Base-by-base conservation (phyloP, 2,113 vertebrate genomes). In the Indicator indicator region DNA sequence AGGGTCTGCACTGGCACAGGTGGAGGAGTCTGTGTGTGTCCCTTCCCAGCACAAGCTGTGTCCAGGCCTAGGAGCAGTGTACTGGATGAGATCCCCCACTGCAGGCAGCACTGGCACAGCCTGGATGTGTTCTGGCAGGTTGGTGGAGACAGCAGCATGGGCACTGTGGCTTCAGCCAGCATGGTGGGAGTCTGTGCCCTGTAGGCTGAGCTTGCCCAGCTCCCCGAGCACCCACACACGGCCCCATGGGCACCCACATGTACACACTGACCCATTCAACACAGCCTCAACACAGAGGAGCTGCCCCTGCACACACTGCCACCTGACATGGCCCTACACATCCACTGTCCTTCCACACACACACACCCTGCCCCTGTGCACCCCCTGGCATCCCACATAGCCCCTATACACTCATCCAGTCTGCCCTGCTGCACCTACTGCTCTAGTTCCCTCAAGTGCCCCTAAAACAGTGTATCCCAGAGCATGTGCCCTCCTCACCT, bases 201-300 rank as follows among this genome's bases (percentile, higher is more conserved):
- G 5, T 52, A 40, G 64, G 5, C 9, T 2, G 69, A 70, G n/a
- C 42, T 64, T 42, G 14, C 17, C 59, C 44, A 12, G 38, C 3
- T 1, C 24, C 16, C 42, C 52, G 1, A 4, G 8, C 10, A 23
- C 3, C 48, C 18, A 7, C 56, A 4, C 2, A 1, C 2, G 2
- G 16, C 32, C 21, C 68, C 21, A 13, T 23, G n/a, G 2, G 1
- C 48, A 12, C 52, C 42, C 17, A 27, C 13, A 3, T 0, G 1
- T 4, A 4, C 23, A 17, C 30, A 10, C 6, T 5, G 63, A 33
- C 11, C 52, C 56, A 4, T 9, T 50, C 63, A 5, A 1, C 26
- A 18, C 44, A 11, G 55, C n/a, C 44, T 9, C 40, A 18, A 12
- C 26, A 52, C 50, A 52, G 50, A 23, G 6, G 68, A 50, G 3